Evolutionary conservation across 2,888 invertebrate species (phyloP).

Genomic region (Scaptomyza caliginosa): DNA sequence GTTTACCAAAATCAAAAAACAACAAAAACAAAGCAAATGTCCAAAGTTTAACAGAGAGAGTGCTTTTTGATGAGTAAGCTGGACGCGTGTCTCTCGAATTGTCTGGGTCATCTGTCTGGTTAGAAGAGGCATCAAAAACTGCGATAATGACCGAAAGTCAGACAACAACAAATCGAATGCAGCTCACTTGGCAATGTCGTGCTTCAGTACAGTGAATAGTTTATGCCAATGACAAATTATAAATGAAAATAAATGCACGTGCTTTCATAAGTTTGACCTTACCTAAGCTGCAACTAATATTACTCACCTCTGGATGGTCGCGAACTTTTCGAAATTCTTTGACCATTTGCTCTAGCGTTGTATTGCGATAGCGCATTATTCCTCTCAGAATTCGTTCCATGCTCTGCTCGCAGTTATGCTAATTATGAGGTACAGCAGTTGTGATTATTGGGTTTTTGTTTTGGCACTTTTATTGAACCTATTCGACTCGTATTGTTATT

Average conservation of each 20-base stretch:
- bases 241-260: too few species aligned
- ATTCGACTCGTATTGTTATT: constrained; percentile 18
- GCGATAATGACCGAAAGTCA: constrained; percentile 47
- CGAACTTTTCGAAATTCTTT: constrained; percentile 95
- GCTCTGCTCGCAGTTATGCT: neutral
- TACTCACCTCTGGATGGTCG: constrained; percentile 89
- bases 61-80: constrained; percentile 8
- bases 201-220: constrained; percentile 10
- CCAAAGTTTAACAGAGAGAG: constrained; percentile 9
- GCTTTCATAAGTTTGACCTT: constrained; percentile 17
- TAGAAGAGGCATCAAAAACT: constrained; percentile 37
- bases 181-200: constrained; percentile 24
- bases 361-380: constrained; percentile 93
- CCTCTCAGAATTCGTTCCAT: constrained; percentile 96
- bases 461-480: constrained; percentile 39
- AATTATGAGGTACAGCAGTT: constrained; percentile 7
- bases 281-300: neutral
- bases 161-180: constrained; percentile 10
- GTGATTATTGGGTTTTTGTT: constrained; percentile 12
- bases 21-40: constrained; percentile 6
- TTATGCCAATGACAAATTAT: constrained; percentile 22
- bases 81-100: constrained; percentile 7
- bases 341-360: constrained; percentile 93
- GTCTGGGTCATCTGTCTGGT: constrained; percentile 22
- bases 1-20: constrained; percentile 59